Evolutionary conservation across 2,797 vertebrate species (phyloP), one percentile per base, ranked within the genome.

Genomic region (Lerista edwardsae): DNA sequence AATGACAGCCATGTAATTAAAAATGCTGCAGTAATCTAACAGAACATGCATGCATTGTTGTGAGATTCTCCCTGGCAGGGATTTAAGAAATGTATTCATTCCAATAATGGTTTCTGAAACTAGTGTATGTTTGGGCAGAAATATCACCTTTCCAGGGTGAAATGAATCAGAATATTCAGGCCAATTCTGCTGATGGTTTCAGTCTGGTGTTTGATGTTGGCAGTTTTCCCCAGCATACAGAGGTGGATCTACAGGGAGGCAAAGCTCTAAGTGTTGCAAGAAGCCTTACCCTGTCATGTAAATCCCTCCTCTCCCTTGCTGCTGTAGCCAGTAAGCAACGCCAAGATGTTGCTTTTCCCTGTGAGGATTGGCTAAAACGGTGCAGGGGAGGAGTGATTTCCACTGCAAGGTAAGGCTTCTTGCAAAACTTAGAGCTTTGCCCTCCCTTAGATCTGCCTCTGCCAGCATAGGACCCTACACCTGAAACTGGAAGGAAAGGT

Each of bases 1-100:
- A 91, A 67, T 84, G 68, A n/a, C 74, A 87, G 57, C 65, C 8
- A 39, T 91, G 8, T 92, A 90, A 93, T 92, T 93, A 84, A 93
- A n/a, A 93, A 81, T 86, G 84, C 29, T 75, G 61, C 55, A 72
- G 6, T 89, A 76, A 88, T 82, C 67, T 90, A 39, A 84, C 31
- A 27, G 81, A 64, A 57, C 14, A 83, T 36, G 55, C 39, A 71
- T 17, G 10, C 57, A 69, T 72, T 55, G 84, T 83, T 86, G 11
- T 87, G 76, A 86, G 84, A 71, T 81, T 59, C 2, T 10, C 41
- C 84, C 39, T 87, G 59, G 29, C 61, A 84, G 84, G 79, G 75
- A 78, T 14, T 23, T 71, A 74, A 89, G 78, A 75, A 87, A 84
- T 29, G 44, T 0, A 36, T 25, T 57, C 65, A 86, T 41, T 81